Base-by-base conservation (phyloP, 2,113 vertebrate genomes). In the Eurypyga helias region DNA sequence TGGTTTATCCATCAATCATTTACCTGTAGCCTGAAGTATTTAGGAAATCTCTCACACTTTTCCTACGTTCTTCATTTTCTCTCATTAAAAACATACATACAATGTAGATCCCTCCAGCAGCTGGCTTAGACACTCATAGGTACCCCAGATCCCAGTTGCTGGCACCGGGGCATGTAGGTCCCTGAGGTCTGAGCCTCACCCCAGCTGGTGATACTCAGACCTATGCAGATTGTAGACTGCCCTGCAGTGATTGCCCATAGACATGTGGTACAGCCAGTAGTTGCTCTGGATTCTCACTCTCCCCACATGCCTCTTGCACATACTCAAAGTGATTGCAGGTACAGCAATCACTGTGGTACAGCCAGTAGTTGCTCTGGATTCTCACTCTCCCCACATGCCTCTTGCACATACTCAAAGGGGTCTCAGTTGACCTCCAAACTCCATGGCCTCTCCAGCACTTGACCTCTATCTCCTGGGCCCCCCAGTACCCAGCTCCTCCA, bases 341-440 rank as follows among this genome's bases (percentile, higher is more conserved):
- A n/a, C n/a, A n/a, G n/a, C n/a, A n/a, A n/a, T n/a, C n/a, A n/a
- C n/a, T 6, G 8, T 19, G 31, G 34, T 19, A 21, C 57, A 25
- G 7, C 41, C n/a, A n/a, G n/a, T 17, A 46, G 23, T 19, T 49
- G 24, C 4, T 20, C 34, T 34, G 8, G 14, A 34, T 29, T 34
- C 43, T 58, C 1, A 1, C 17, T 73, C 5, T 65, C 34, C 25
- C 17, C 10, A 11, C 0, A 0, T 65, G 31, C 26, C 18, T 61
- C 29, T 76, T 36, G 11, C 46, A 28, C 38, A 58, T 11, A 29
- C 64, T 26, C 25, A 58, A 26, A 23, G 6, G 20, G 13, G 11
- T 51, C 77, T 31, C 51, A 77, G 19, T 17, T 24, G 55, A 34
- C 20, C 11, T 7, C 4, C 14, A 21, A n/a, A 31, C 14, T 6